Evolutionary conservation across 2,113 vertebrate genomes (phyloP).

Genomic region (Polypterus bichir): DNA sequence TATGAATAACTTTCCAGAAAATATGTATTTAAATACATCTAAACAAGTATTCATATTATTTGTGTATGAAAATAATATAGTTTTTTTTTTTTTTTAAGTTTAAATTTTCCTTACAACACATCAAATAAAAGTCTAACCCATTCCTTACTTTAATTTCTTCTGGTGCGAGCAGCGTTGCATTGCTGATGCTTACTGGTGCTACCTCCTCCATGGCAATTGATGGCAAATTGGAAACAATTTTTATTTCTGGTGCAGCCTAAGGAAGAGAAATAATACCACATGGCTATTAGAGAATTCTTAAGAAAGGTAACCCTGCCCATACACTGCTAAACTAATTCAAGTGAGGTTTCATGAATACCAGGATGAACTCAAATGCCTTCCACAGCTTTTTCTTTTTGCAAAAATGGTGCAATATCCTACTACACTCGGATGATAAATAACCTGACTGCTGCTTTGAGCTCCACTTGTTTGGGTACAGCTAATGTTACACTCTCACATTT

Average conservation of each 20-base stretch:
- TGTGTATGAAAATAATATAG: too few species aligned
- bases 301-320: not conserved
- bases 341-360: fast-evolving
- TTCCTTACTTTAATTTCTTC: slow-evolving; percentile 90
- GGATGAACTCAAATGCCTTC: too few species aligned
- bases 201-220: slow-evolving; percentile 89
- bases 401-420: not conserved
- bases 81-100: too few species aligned
- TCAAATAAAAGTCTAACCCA: too few species aligned
- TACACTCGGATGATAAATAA: too few species aligned
- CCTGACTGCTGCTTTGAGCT: too few species aligned
- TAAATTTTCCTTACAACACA: too few species aligned
- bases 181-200: slow-evolving; percentile 74
- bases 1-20: too few species aligned
- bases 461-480: too few species aligned
- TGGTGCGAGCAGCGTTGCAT: slow-evolving; percentile 75
- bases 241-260: slow-evolving; percentile 81
- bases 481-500: too few species aligned
- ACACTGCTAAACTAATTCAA: not conserved
- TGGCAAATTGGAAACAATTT: slow-evolving; percentile 84
- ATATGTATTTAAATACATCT: too few species aligned
- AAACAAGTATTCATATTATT: too few species aligned
- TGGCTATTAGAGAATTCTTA: not conserved
- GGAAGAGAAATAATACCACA: not conserved
- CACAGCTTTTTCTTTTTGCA: slow-evolving; percentile 10